phyloP scores from a whole-genome alignment of 2,113 vertebrate species.

The Spheniscus mendiculus region DNA sequence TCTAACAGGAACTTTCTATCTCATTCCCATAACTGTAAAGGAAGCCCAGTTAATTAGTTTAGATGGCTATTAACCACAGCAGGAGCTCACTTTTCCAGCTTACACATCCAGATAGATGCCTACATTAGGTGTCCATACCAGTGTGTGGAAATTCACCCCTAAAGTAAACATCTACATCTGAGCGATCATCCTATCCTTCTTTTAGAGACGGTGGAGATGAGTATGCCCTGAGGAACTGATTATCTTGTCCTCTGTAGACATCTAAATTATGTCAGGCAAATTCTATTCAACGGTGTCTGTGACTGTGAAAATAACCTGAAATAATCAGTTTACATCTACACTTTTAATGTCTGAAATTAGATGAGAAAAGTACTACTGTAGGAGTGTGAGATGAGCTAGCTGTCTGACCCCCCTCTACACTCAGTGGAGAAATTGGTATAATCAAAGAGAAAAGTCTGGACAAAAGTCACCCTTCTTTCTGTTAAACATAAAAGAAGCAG shows the following conservation, averaged over 20 bases:
- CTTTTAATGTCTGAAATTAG: neutral
- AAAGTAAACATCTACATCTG: neutral
- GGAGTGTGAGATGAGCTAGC: neutral
- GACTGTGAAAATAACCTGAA: neutral
- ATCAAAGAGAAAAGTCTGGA: neutral
- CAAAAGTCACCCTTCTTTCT: neutral
- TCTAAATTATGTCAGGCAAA: neutral
- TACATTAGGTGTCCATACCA: neutral
- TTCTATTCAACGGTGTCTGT: fast-evolving
- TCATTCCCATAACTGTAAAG: neutral
- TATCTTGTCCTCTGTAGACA: neutral
- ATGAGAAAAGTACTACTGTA: neutral
- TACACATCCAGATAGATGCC: neutral
- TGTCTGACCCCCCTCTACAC: neutral
- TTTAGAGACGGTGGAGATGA: neutral
- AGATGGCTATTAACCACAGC: neutral
- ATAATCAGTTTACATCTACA: neutral
- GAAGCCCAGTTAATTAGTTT: neutral
- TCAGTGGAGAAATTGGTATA: neutral
- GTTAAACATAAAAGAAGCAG: neutral
- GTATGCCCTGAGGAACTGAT: neutral
- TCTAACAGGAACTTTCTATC: neutral
- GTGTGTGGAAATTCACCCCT: neutral
- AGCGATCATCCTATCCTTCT: neutral
- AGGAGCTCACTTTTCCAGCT: neutral